phyloP scores from a whole-genome alignment of 2,888 invertebrate genomes.

The Pristionchus mayeri region DNA sequence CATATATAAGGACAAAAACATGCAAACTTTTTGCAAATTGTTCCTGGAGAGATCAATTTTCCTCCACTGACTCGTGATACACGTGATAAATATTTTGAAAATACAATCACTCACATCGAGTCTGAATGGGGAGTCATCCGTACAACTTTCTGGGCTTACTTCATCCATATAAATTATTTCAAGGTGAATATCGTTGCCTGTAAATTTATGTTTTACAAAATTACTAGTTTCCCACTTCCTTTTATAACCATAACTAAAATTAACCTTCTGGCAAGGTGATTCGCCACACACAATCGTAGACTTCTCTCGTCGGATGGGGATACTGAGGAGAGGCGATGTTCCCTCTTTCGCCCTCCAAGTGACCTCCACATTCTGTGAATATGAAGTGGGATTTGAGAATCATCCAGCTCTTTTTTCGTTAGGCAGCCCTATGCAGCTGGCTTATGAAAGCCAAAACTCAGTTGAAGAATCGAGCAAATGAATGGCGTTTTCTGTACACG shows the following conservation, averaged over 20 bases:
- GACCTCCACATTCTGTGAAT: background rate
- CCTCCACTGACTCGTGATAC: no score
- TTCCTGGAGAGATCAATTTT: no score
- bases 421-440: no score
- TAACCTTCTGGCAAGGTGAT: background rate
- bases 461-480: no score
- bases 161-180: background rate
- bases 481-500: no score
- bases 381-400: background rate
- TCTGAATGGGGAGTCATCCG: background rate
- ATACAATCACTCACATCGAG: background rate
- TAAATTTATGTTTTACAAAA: background rate
- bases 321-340: background rate
- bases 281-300: background rate
- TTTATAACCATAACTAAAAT: no score
- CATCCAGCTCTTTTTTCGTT: background rate
- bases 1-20: no score
- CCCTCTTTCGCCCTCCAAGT: background rate
- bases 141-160: background rate
- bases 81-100: no score
- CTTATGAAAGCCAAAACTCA: no score
- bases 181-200: background rate
- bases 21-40: no score
- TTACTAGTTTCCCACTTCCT: background rate
- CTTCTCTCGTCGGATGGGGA: background rate